These are phyloP conservation scores for Aethina tumida DNA, from an alignment of 1,140 invertebrate species.

Conservation along the genomic window DNA sequence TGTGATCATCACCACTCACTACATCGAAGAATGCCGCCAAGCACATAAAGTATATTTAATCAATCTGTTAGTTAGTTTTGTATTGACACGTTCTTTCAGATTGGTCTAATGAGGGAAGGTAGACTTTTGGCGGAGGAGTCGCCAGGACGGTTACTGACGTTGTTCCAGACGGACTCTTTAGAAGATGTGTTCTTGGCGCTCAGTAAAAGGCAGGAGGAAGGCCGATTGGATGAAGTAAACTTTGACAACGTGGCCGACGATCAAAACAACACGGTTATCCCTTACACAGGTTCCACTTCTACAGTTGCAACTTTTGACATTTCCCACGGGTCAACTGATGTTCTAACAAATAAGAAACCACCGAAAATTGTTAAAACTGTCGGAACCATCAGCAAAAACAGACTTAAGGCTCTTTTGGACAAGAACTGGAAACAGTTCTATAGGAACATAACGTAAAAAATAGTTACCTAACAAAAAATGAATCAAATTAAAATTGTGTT, in stretches of 20 bases:
- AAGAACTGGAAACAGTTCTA: slow-evolving; percentile 30
- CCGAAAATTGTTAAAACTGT: slow-evolving; percentile 13
- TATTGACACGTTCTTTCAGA: slow-evolving; percentile 42
- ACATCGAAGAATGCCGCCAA: slow-evolving; percentile 85
- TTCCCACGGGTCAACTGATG: slow-evolving; percentile 16
- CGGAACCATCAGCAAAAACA: slow-evolving; percentile 13
- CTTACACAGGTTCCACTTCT: slow-evolving; percentile 7
- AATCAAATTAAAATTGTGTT: slow-evolving; percentile 16
- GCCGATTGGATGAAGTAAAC: neutral
- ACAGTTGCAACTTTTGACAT: slow-evolving; percentile 16
- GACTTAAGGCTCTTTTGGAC: slow-evolving; percentile 22
- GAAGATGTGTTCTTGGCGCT: slow-evolving; percentile 66
- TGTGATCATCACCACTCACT: slow-evolving; percentile 88
- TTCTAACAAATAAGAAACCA: slow-evolving; percentile 15
- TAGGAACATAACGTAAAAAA: slow-evolving; percentile 21
- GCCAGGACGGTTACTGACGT: slow-evolving; percentile 53
- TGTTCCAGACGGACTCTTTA: slow-evolving; percentile 53
- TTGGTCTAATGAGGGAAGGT: slow-evolving; percentile 82
- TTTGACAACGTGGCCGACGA: neutral
- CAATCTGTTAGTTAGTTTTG: neutral
- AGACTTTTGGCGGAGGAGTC: slow-evolving; percentile 76
- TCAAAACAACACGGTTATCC: slow-evolving; percentile 6
- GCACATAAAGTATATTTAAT: slow-evolving; percentile 57
- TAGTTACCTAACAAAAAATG: slow-evolving; percentile 1
- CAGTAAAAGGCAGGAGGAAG: slow-evolving; percentile 50